Base-by-base conservation (phyloP, 1,140 invertebrate species). In the Holotrichia oblita region DNA sequence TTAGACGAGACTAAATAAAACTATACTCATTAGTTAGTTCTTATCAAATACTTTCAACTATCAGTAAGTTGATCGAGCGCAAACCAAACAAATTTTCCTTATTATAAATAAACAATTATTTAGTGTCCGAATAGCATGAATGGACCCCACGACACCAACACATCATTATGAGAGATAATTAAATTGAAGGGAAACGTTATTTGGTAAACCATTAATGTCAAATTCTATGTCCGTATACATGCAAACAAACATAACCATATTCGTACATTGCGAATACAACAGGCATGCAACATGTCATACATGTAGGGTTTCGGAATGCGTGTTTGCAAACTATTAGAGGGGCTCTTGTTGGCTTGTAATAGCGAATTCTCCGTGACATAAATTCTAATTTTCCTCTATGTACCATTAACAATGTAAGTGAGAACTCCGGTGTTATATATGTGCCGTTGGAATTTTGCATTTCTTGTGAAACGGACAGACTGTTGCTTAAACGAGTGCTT, bases 331-430 rank as follows among this genome's bases (percentile, higher is more conserved):
- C 73, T 22, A 74, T 74, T 74, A 74, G 9, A 42, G 20, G 9
- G 40, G 34, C 40, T 74, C 40, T 20, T 9, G n/a, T 44, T 74
- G n/a, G 61, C 20, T 7, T 22, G 34, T 34, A 74, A 74, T 74
- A 74, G 40, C 73, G 40, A 74, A 74, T 74, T 74, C 73, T 17
- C 73, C 40, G 73, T 74, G 73, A 74, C 73, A 74, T 74, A 74
- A 74, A 74, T 74, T 74, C 73, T 74, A 74, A 74, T 74, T 74
- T 74, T n/a, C 73, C 24, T 69, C 61, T 69, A 12, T 69, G 61
- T 69, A 69, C 61, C 61, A 69, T 69, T 69, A 27, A 20, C 61
- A 34, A 69, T 22, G 27, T 27, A 69, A 34, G 22, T 69, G 61
- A 10, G 27, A 69, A 24, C 61, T 69, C 22, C 61, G 22, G 17